A percentile compares a stretch with the other conserved stretches of the same genome.
Evolutionary conservation across 2,888 invertebrate species (phyloP).

Genomic region (Polydrusus cervinus): DNA sequence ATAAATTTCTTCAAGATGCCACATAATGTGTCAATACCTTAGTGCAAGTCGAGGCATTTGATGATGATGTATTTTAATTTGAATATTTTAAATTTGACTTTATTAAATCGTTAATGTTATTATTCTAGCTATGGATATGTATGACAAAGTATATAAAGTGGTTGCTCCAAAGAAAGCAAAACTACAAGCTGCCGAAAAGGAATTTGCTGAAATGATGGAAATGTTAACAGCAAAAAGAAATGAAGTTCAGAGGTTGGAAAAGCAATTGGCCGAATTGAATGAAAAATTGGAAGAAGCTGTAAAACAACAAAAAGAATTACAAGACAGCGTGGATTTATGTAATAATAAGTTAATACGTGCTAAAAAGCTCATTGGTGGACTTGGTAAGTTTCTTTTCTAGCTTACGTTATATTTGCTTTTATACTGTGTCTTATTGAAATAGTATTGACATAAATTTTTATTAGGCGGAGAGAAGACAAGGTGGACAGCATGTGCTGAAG

Average conservation of each 20-base stretch:
- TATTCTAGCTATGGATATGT: conserved; percentile 85
- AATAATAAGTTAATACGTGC: conserved; percentile 82
- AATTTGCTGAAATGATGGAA: conserved; percentile 88
- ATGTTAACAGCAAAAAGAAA: conserved; percentile 89
- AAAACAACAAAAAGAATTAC: conserved; percentile 79
- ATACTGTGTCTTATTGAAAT: not conserved
- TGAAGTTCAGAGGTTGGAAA: conserved; percentile 84
- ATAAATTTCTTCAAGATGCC: no score
- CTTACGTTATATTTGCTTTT: not conserved
- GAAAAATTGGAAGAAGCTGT: conserved; percentile 80
- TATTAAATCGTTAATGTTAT: no score
- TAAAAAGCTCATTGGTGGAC: conserved; percentile 58
- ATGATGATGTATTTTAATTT: no score
- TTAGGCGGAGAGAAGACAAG: conserved; percentile 88
- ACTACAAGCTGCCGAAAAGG: conserved; percentile 85
- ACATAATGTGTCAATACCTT: no score
- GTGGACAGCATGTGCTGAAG: conserved; percentile 86
- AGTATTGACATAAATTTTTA: not conserved
- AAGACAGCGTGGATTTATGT: conserved; percentile 85
- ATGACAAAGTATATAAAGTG: conserved; percentile 84
- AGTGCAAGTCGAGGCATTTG: no score
- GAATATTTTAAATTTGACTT: no score
- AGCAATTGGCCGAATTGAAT: conserved; percentile 82
- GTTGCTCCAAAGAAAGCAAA: conserved; percentile 91
- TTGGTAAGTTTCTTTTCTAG: conserved; percentile 47